phyloP scores from a whole-genome alignment of 2,888 invertebrate genomes.

The Cantharis rufa region DNA sequence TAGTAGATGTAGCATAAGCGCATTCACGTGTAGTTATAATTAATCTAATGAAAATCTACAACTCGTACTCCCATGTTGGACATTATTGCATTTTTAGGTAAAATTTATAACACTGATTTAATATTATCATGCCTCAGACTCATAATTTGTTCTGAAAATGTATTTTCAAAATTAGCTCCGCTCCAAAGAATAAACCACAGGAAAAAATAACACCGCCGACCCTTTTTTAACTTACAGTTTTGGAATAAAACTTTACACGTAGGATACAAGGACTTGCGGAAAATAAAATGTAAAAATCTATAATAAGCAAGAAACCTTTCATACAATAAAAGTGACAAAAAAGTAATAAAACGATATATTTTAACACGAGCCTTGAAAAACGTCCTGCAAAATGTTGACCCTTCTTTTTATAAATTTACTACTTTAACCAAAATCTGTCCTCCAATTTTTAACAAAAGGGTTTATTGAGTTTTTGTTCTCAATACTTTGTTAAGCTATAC shows the following conservation, averaged over 20 bases:
- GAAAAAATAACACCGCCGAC: background rate
- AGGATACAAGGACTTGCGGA: background rate
- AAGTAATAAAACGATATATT: slow-evolving; percentile 26
- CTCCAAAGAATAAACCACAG: background rate
- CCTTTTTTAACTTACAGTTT: background rate
- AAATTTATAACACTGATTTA: background rate
- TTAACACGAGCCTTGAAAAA: slow-evolving; percentile 9
- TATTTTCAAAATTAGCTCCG: background rate
- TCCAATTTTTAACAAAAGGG: slow-evolving; percentile 39
- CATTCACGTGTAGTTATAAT: slow-evolving; percentile 53
- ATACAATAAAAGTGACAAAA: slow-evolving; percentile 17
- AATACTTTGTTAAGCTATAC: background rate
- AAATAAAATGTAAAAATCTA: slow-evolving; percentile 1
- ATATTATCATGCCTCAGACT: background rate
- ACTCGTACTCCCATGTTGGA: slow-evolving; percentile 5
- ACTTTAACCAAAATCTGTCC: slow-evolving; percentile 32
- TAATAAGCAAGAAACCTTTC: slow-evolving; percentile 10
- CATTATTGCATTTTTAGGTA: background rate
- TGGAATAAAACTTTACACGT: background rate
- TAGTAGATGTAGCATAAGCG: slow-evolving; percentile 41
- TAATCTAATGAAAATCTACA: slow-evolving; percentile 49
- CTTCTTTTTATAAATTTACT: slow-evolving; percentile 43
- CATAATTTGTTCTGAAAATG: background rate
- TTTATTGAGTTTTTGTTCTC: slow-evolving; percentile 32
- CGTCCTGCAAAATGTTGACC: slow-evolving; percentile 31